Evolutionary conservation across 2,113 vertebrate genomes (phyloP).

Genomic region (Halcyon malimbica): DNA sequence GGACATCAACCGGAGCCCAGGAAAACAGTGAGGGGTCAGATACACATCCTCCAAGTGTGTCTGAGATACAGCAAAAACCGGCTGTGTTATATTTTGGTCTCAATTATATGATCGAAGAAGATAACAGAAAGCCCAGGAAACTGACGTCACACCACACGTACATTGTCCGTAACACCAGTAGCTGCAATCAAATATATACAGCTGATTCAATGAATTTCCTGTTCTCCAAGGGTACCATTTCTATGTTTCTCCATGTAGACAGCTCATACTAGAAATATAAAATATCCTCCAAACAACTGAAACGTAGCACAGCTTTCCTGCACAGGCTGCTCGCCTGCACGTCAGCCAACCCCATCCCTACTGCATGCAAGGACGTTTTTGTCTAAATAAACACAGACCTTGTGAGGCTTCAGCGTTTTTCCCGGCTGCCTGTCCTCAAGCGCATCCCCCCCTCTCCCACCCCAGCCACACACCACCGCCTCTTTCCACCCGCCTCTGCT

Average conservation of each 20-base stretch:
- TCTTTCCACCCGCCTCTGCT: not conserved
- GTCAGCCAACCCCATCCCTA: not conserved
- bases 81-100: not conserved
- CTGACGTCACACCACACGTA: not conserved
- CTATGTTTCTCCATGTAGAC: not conserved
- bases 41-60: not conserved
- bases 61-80: not conserved
- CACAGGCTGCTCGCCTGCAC: fast-evolving
- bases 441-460: not conserved
- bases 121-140: not conserved
- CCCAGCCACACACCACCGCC: fast-evolving
- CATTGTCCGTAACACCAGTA: not conserved
- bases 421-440: not conserved
- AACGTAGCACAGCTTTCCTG: not conserved
- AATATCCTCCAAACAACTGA: not conserved
- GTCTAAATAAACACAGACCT: not conserved
- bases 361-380: not conserved
- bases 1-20: not conserved
- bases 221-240: not conserved
- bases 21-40: not conserved
- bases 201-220: not conserved
- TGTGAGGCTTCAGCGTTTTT: not conserved
- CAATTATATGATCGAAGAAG: fast-evolving
- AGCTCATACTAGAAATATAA: not conserved
- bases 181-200: not conserved